Evolutionary conservation across 2,888 invertebrate genomes (phyloP), one percentile per base, ranked within the genome.

Genomic region (Mimumesa dahlbomi): DNA sequence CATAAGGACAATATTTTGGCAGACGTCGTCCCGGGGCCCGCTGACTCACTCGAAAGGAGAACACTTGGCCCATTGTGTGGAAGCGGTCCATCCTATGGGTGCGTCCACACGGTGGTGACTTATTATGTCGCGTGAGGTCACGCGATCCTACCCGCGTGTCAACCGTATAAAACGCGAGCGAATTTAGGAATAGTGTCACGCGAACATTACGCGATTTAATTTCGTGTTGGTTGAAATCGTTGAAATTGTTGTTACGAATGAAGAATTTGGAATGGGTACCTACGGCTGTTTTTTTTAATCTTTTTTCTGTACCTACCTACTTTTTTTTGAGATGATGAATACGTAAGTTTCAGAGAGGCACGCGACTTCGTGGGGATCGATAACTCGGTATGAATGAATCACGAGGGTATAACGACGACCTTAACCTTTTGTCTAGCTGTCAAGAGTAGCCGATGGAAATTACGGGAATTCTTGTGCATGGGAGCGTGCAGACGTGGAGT

Each of bases 1-100:
- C 48, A 21, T 56, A 53, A 46, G 62, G 67, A 75, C 58, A 79
- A 82, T 83, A 80, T 84, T 84, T 84, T 79, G 82, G 78, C 75
- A 77, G 71, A 75, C 75, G 65, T 65, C 64, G 57, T 53, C 21
- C n/a, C 45, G 56, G 42, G 56, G 42, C 42, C 49, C 42, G 58
- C 46, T 78, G 79, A 81, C 70, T 78, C 77, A 81, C 67, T 59
- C 40, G 43, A 59, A 77, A 68, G 49, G 54, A 64, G 70, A 77
- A 84, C 80, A 81, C 78, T 75, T 61, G 70, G 38, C n/a, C 49
- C 69, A 64, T 57, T 83, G 81, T 79, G 53, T 62, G 22, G n/a
- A n/a, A n/a, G 16, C 54, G 75, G 75, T 77, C 73, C 74, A 75
- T 72, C 46, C 53, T 80, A 69, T 79, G 57, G 84, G 46, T 34